These are phyloP conservation scores for Smutsia temminckii DNA, from an alignment of 2,797 vertebrate species.

Conservation along the genomic window DNA sequence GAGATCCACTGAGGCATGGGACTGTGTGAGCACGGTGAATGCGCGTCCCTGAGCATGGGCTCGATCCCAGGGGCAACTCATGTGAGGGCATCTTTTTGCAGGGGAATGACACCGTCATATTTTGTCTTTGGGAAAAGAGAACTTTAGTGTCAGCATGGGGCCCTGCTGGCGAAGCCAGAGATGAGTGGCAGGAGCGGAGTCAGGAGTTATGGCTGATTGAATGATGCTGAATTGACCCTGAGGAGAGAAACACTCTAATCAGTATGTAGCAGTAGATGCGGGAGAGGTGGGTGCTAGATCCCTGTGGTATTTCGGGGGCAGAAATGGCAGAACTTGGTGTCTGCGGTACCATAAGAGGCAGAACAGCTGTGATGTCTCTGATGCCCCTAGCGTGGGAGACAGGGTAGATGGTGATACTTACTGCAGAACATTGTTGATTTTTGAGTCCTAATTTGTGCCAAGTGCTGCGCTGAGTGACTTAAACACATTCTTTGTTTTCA, in stretches of 20 bases:
- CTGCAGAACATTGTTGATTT: neutral
- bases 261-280: neutral
- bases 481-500: neutral
- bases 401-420: neutral
- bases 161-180: neutral
- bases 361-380: neutral
- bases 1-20: neutral
- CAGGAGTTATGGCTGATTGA: neutral
- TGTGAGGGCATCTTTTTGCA: neutral
- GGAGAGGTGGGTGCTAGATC: neutral
- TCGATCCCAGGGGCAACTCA: neutral
- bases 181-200: neutral
- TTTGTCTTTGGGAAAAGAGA: neutral
- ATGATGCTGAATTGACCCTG: neutral
- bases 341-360: neutral
- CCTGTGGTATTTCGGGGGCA: neutral
- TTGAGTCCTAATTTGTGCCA: slow-evolving; percentile 1
- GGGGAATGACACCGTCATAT: neutral
- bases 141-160: neutral
- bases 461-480: neutral
- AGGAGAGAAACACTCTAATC: accelerated
- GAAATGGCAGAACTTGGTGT: neutral
- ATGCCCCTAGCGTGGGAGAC: neutral
- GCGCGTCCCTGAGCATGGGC: neutral
- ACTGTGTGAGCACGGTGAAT: neutral